phyloP scores from a whole-genome alignment of 2,113 vertebrate species.

The Mola mola region DNA sequence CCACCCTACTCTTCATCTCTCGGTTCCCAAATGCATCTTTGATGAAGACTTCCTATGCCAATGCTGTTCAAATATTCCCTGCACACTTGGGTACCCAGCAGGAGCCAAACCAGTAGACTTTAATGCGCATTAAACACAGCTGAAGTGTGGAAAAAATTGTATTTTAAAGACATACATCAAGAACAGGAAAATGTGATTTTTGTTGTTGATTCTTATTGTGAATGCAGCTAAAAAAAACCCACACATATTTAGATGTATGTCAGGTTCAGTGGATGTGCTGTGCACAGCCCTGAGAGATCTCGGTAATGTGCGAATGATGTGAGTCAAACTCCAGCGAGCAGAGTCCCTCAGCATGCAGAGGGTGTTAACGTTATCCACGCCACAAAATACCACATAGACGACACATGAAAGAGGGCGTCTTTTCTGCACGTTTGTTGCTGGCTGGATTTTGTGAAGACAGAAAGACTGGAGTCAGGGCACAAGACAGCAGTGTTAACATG shows the following conservation, averaged over 20 bases:
- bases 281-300: not conserved
- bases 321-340: conserved; percentile 3
- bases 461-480: not conserved
- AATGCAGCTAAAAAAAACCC: not conserved
- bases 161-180: conserved; percentile 12
- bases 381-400: not conserved
- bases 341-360: not conserved
- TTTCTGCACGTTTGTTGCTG: not conserved
- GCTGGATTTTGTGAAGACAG: not conserved
- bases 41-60: conserved; percentile 56
- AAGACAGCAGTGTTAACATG: too few species aligned
- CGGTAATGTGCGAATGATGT: not conserved
- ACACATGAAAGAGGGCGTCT: not conserved
- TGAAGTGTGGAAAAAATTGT: too few species aligned
- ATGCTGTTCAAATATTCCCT: conserved; percentile 56
- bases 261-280: not conserved
- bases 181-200: too few species aligned
- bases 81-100: conserved; percentile 42
- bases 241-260: conserved; percentile 17
- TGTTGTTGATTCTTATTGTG: too few species aligned
- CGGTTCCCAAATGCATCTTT: conserved; percentile 70
- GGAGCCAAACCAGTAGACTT: too few species aligned
- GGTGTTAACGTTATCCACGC: not conserved
- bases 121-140: too few species aligned
- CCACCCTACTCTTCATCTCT: conserved; percentile 65